These are phyloP conservation scores for Agonopterix arenella DNA, from an alignment of 2,888 invertebrate species.

Conservation along the genomic window DNA sequence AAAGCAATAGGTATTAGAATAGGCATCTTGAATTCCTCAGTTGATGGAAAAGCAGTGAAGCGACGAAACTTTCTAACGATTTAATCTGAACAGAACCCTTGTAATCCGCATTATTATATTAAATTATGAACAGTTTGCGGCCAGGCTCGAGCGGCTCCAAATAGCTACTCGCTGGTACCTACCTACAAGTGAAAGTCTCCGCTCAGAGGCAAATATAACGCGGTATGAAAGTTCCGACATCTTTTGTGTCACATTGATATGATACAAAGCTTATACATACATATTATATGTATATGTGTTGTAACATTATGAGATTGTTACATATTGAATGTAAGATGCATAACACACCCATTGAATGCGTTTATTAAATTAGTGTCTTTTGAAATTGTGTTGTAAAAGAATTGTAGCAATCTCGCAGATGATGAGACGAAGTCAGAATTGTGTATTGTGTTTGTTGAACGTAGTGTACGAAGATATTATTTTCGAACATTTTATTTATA, in stretches of 20 bases:
- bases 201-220: constrained; percentile 9
- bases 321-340: constrained; percentile 4
- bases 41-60: constrained; percentile 20
- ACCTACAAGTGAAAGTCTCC: constrained; percentile 39
- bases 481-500: no score
- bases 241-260: constrained; percentile 5
- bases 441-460: no score
- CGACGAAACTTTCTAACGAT: constrained; percentile 32
- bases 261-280: background rate
- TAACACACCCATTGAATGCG: constrained; percentile 4
- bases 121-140: constrained; percentile 35
- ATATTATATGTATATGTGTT: background rate
- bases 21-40: constrained; percentile 1
- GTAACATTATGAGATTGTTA: constrained; percentile 4
- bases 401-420: background rate
- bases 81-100: constrained; percentile 27
- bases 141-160: constrained; percentile 35
- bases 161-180: constrained; percentile 26
- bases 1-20: background rate
- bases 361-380: constrained; percentile 8
- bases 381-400: background rate
- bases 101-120: constrained; percentile 31
- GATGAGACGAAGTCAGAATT: no score
- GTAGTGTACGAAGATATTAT: no score
- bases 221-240: constrained; percentile 26